phyloP scores from a whole-genome alignment of 2,113 vertebrate genomes.

The Eleginops maclovinus region DNA sequence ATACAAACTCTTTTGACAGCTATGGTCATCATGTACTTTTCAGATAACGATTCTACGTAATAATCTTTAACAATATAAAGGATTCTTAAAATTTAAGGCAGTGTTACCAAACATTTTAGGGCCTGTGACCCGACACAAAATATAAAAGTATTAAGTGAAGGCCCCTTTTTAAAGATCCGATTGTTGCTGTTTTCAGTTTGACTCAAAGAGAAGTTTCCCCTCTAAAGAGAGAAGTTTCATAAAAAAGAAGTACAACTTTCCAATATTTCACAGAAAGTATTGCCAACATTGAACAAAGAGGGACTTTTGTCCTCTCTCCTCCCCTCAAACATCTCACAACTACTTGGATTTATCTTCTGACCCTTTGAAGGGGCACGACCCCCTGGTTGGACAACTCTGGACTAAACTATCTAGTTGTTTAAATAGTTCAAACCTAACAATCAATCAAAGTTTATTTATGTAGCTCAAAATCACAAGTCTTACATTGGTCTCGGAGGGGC shows the following conservation, averaged over 20 bases:
- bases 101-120: too few relatives aligned
- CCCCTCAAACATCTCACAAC: neutral
- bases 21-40: neutral
- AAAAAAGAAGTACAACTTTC: neutral
- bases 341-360: slow-evolving; percentile 4
- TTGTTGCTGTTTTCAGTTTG: neutral
- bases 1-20: neutral
- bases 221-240: neutral
- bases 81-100: neutral
- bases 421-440: neutral
- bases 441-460: too few relatives aligned
- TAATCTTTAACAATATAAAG: too few relatives aligned
- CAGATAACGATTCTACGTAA: neutral
- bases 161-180: neutral
- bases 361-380: neutral
- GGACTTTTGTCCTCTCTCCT: neutral
- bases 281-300: rapidly evolving
- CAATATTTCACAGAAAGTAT: neutral
- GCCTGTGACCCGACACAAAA: neutral
- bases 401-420: neutral
- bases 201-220: neutral
- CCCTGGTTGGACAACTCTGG: neutral
- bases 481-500: too few relatives aligned
- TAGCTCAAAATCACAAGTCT: too few relatives aligned
- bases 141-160: neutral